Evolutionary conservation across 2,797 vertebrate species (phyloP).

Genomic region (Pyrocephalus nanus): DNA sequence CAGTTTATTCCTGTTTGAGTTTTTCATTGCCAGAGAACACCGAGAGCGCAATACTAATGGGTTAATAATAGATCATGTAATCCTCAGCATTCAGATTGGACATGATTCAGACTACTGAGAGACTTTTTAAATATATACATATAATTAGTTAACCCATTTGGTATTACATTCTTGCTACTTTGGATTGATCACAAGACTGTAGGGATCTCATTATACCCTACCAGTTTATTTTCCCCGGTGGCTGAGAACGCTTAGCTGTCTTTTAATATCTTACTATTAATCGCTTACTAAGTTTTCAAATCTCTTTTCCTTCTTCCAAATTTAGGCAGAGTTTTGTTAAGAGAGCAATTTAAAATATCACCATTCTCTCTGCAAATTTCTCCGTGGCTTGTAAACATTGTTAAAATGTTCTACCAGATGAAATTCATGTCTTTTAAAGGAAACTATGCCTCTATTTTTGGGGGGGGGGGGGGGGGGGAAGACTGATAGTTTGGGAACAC

Average conservation of each 20-base stretch:
- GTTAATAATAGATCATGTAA: slow-evolving; percentile 50
- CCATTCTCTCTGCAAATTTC: slow-evolving; percentile 42
- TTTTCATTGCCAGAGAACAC: not conserved
- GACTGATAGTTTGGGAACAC: slow-evolving; percentile 76
- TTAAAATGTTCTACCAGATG: slow-evolving; percentile 60
- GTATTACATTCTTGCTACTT: slow-evolving; percentile 55
- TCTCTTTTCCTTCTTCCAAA: slow-evolving; percentile 67
- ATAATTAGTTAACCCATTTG: slow-evolving; percentile 68
- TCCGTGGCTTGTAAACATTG: slow-evolving; percentile 8
- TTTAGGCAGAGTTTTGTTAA: slow-evolving; percentile 61
- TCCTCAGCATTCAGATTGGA: slow-evolving; percentile 31
- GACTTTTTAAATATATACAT: slow-evolving; percentile 51
- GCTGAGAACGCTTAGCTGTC: slow-evolving; percentile 68
- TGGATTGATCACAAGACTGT: slow-evolving; percentile 68
- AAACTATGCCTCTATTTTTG: slow-evolving; percentile 71
- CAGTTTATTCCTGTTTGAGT: not conserved
- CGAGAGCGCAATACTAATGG: not conserved
- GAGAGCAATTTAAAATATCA: slow-evolving; percentile 39
- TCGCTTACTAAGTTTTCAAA: slow-evolving; percentile 64
- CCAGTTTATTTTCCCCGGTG: slow-evolving; percentile 65
- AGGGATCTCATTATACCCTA: slow-evolving; percentile 72
- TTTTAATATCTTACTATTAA: slow-evolving; percentile 76
- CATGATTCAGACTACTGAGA: slow-evolving; percentile 53
- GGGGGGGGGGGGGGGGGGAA: not conserved
- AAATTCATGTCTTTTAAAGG: slow-evolving; percentile 76